Percentiles rank a stretch among this genome's conserved stretches.
Conservation (phyloP, 2,888 invertebrate genomes). For the Agriotes lineatus region DNA sequence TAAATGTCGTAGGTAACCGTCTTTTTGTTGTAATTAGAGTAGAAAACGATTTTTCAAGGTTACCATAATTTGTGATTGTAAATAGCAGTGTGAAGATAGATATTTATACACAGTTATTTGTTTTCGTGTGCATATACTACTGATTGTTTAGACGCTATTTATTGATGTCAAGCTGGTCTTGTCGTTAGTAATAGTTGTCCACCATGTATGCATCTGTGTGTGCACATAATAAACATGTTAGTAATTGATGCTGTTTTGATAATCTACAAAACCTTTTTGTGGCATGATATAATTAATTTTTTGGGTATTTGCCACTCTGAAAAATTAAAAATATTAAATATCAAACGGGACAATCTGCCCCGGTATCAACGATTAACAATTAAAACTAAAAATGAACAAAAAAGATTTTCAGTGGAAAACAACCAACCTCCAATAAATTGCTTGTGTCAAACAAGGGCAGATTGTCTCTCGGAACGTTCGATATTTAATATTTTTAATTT, state of each 20-base stretch:
- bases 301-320: no score
- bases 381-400: no score
- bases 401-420: no score
- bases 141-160: conserved; percentile 60
- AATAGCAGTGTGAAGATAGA: conserved; percentile 20
- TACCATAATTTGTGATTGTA: conserved; percentile 34
- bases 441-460: no score
- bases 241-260: conserved; percentile 13
- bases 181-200: conserved; percentile 62
- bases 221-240: conserved; percentile 53
- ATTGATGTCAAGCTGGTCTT: conserved; percentile 66
- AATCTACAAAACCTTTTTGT: no score
- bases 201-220: conserved; percentile 60
- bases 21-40: background rate
- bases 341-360: no score
- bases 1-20: background rate
- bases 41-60: conserved; percentile 18
- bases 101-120: conserved; percentile 37
- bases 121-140: conserved; percentile 55
- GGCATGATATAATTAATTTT: no score
- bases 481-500: no score
- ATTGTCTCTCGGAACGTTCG: no score
- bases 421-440: no score
- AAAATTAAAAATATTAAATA: no score
- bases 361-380: no score